Conservation (phyloP, 2,797 vertebrate species). For the Pseudochromis fuscus region DNA sequence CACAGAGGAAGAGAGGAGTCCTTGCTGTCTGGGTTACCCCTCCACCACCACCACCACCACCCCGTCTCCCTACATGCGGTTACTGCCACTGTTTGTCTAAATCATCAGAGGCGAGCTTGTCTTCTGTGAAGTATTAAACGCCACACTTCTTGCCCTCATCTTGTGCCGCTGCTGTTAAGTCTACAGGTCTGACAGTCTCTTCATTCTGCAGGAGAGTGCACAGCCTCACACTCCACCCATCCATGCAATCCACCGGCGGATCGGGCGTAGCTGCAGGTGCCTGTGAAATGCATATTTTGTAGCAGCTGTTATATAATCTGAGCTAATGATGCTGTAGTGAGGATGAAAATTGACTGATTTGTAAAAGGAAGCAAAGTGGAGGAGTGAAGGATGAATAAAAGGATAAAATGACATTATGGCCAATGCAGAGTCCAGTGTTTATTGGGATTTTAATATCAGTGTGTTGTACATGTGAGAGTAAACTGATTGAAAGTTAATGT, state of each 20-base stretch:
- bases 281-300: neutral
- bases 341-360: no score
- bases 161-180: slow-evolving; percentile 40
- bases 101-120: slow-evolving; percentile 68
- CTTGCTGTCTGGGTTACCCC: slow-evolving; percentile 36
- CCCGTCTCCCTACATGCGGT: slow-evolving; percentile 50
- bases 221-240: slow-evolving; percentile 3
- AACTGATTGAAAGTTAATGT: no score
- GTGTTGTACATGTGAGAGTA: no score
- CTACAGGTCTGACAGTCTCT: slow-evolving; percentile 50
- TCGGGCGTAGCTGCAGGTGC: neutral
- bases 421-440: no score
- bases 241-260: slow-evolving; percentile 10
- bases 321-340: neutral
- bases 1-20: slow-evolving; percentile 63
- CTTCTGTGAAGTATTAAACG: slow-evolving; percentile 68
- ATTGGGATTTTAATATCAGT: no score
- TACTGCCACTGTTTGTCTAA: slow-evolving; percentile 67
- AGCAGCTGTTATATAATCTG: no score
- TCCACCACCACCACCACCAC: neutral
- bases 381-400: no score
- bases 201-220: slow-evolving; percentile 31
- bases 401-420: no score
- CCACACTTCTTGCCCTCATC: slow-evolving; percentile 45
- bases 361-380: no score